phyloP scores from a whole-genome alignment of 2,797 vertebrate species.

The Lepilemur ruficaudatus region DNA sequence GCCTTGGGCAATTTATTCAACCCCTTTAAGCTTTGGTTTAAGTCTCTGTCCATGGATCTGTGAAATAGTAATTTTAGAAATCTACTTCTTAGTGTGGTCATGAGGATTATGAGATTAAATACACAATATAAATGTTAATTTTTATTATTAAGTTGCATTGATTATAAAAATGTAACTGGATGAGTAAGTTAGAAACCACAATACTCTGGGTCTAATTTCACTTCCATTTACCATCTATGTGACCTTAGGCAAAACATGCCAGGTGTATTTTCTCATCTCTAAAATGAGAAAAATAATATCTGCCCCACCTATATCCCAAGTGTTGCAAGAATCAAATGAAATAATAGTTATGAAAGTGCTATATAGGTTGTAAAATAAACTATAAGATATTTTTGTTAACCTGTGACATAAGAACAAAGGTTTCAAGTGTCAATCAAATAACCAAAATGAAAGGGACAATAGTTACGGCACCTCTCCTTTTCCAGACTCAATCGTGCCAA shows the following conservation, averaged over 20 bases:
- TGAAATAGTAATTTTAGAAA: slow-evolving; percentile 33
- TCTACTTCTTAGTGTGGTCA: not conserved
- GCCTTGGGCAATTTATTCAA: not conserved
- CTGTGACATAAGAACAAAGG: slow-evolving; percentile 8
- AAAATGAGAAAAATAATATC: slow-evolving; percentile 5
- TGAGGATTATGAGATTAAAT: slow-evolving; percentile 9
- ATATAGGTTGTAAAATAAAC: not conserved
- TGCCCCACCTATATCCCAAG: not conserved
- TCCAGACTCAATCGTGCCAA: not conserved
- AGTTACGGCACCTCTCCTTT: not conserved
- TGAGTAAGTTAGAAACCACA: slow-evolving; percentile 17
- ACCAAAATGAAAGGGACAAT: not conserved
- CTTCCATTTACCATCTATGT: not conserved
- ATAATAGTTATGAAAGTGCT: not conserved
- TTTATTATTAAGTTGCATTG: slow-evolving; percentile 2
- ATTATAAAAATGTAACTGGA: slow-evolving; percentile 14
- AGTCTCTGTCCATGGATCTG: not conserved
- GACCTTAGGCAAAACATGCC: not conserved
- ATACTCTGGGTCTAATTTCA: not conserved
- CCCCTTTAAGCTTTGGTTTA: not conserved
- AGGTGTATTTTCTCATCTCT: not conserved
- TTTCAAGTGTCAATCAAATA: not conserved
- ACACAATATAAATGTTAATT: slow-evolving; percentile 47
- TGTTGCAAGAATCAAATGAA: not conserved
- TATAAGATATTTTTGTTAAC: not conserved